Conservation (phyloP, 2,797 vertebrate species). For the Lepilemur ruficaudatus region DNA sequence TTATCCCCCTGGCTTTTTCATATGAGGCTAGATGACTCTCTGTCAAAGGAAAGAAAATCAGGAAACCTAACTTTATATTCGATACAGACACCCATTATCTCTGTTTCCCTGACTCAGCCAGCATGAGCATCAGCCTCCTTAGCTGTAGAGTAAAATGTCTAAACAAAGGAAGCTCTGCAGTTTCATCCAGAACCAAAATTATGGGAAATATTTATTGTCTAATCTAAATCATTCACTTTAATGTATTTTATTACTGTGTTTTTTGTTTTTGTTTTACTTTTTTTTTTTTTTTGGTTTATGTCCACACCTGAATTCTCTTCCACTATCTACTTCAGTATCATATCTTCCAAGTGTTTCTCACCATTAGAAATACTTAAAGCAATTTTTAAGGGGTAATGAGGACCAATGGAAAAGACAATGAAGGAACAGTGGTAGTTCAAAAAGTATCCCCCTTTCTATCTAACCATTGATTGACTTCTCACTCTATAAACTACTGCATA, state of each 20-base stretch:
- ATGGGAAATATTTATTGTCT: neutral
- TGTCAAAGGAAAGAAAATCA: neutral
- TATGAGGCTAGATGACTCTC: neutral
- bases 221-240: neutral
- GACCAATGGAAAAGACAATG: neutral
- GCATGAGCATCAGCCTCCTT: neutral
- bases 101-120: neutral
- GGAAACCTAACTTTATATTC: neutral
- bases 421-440: neutral
- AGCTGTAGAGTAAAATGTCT: neutral
- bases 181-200: neutral
- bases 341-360: neutral
- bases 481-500: too few species aligned
- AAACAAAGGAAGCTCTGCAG: neutral
- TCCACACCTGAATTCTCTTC: neutral
- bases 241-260: neutral
- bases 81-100: neutral
- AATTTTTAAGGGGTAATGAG: neutral
- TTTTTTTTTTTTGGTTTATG: neutral
- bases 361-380: neutral
- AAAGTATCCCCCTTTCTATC: neutral
- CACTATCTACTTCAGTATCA: neutral
- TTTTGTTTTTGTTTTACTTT: too few species aligned
- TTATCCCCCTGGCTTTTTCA: neutral
- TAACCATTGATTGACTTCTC: neutral